Conservation (phyloP, 2,797 vertebrate genomes). For the Alfaro cultratus region DNA sequence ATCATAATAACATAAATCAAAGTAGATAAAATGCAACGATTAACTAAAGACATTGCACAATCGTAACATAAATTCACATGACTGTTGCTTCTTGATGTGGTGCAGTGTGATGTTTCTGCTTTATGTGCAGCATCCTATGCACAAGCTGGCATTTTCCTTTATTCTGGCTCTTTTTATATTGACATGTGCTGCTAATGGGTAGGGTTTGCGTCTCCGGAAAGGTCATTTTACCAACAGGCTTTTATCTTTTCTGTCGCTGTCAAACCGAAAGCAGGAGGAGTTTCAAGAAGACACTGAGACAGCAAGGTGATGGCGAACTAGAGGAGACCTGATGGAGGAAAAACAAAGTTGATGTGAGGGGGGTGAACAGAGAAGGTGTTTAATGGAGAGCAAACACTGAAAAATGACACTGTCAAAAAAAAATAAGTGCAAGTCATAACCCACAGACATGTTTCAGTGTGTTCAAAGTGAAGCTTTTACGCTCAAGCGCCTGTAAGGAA, state of each 20-base stretch:
- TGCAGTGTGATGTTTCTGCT: background rate
- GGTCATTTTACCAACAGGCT: conserved; percentile 21
- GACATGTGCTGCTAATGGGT: background rate
- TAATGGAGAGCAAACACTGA: background rate
- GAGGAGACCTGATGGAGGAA: conserved; percentile 21
- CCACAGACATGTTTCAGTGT: conserved; percentile 29
- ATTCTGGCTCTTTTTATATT: background rate
- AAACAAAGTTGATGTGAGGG: conserved; percentile 19
- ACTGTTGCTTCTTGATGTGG: background rate
- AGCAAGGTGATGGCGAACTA: conserved; percentile 29
- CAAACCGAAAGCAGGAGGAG: conserved; percentile 6
- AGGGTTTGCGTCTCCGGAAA: conserved; percentile 2
- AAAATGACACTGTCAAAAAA: conserved; percentile 16
- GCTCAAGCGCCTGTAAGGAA: background rate
- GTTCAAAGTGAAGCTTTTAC: background rate
- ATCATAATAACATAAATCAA: background rate
- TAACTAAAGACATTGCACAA: background rate
- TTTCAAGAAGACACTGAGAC: conserved; percentile 58
- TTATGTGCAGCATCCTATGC: background rate
- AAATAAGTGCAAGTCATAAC: conserved; percentile 6
- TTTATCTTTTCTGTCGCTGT: conserved; percentile 27
- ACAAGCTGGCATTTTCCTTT: background rate
- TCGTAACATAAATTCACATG: background rate
- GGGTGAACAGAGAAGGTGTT: background rate
- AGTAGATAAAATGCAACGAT: background rate